Evolutionary conservation across 2,888 invertebrate genomes (phyloP).

Genomic region (Aphidius colemani): DNA sequence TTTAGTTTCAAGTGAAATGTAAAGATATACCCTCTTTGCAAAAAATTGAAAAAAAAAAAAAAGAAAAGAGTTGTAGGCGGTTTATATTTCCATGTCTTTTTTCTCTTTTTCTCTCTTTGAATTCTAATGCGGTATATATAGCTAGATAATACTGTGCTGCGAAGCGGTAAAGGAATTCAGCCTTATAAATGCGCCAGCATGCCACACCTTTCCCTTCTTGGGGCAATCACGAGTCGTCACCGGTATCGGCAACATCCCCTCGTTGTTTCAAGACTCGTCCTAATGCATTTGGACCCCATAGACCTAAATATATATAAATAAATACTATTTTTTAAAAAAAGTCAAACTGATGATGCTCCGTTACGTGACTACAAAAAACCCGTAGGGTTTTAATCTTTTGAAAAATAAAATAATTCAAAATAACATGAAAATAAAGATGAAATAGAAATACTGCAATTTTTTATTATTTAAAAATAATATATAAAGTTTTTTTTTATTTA

Average conservation of each 20-base stretch:
- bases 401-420: constrained; percentile 23
- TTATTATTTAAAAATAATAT: too few relatives aligned
- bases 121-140: neutral
- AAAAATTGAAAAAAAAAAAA: too few relatives aligned
- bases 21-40: too few relatives aligned
- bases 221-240: constrained; percentile 61
- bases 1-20: neutral
- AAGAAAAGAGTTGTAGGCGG: constrained; percentile 16
- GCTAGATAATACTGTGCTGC: constrained; percentile 21
- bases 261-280: constrained; percentile 31
- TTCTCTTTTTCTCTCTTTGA: neutral
- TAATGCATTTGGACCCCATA: constrained; percentile 13
- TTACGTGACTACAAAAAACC: constrained; percentile 37
- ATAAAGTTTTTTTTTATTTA: too few relatives aligned
- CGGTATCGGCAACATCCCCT: constrained; percentile 57
- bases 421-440: neutral
- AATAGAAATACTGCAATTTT: neutral
- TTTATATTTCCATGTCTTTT: constrained; percentile 2
- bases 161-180: constrained; percentile 55
- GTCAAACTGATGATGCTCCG: constrained; percentile 23
- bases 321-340: neutral
- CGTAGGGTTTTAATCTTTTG: constrained; percentile 35
- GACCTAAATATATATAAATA: constrained; percentile 10
- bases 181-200: constrained; percentile 57
- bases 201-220: constrained; percentile 61